phyloP scores from a whole-genome alignment of 2,888 invertebrate species.

The Nasonovia ribisnigri region DNA sequence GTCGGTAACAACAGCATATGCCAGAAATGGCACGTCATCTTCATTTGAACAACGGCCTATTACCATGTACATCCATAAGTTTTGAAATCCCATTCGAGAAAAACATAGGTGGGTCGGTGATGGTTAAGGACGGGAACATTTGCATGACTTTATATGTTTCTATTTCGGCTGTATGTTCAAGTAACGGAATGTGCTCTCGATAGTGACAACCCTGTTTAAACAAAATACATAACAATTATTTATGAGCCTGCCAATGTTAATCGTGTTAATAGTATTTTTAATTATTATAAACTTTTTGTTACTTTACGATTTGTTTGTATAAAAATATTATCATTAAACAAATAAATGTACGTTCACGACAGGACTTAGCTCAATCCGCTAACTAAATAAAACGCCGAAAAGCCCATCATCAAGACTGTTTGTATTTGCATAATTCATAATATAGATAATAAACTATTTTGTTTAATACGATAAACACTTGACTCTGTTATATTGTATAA shows the following conservation, averaged over 20 bases:
- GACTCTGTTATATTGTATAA: neutral
- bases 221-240: neutral
- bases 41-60: neutral
- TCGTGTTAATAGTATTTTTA: neutral
- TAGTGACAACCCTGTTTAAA: conserved; percentile 60
- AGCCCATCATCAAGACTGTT: neutral
- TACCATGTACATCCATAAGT: conserved; percentile 3
- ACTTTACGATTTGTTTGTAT: neutral
- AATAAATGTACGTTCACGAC: neutral
- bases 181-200: conserved; percentile 57
- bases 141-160: conserved; percentile 49
- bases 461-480: neutral
- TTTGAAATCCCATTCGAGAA: conserved; percentile 41
- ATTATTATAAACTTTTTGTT: neutral
- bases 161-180: conserved; percentile 43
- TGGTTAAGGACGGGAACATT: conserved; percentile 50
- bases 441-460: neutral
- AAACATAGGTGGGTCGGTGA: conserved; percentile 46
- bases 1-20: neutral
- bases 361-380: neutral
- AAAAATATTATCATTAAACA: neutral
- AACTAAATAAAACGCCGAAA: neutral
- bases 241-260: neutral
- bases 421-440: neutral
- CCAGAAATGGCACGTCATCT: neutral